A percentile compares a stretch with the other conserved stretches of the same genome.
Evolutionary conservation across 2,888 invertebrate genomes (phyloP).

Genomic region (Microctonus brassicae): DNA sequence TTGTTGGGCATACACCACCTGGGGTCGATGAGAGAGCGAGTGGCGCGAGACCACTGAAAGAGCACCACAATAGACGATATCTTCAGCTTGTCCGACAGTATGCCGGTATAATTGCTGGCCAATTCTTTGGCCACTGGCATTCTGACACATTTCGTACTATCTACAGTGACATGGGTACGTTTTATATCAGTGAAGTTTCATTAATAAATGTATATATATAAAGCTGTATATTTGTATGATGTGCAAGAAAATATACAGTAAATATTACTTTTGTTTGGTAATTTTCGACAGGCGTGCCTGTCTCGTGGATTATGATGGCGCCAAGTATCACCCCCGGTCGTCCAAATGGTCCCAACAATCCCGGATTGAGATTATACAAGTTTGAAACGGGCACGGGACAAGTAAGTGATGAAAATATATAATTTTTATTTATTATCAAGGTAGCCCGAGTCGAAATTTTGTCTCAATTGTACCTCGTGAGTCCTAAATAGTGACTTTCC

Average conservation of each 20-base stretch:
- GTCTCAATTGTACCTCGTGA: no score
- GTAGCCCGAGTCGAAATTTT: no score
- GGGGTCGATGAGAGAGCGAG: constrained; percentile 87
- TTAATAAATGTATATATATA: background rate
- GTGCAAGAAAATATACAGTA: background rate
- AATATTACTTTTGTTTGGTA: background rate
- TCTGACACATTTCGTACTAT: constrained; percentile 91
- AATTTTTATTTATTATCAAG: no score
- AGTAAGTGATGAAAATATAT: constrained; percentile 74
- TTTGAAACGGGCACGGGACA: constrained; percentile 90
- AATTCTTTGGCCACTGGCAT: constrained; percentile 93
- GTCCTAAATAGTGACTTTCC: no score
- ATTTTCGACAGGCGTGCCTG: constrained; percentile 77
- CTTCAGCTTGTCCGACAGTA: constrained; percentile 81
- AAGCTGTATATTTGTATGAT: background rate
- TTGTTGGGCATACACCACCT: constrained; percentile 91
- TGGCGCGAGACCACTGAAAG: constrained; percentile 77
- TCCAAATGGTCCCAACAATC: constrained; percentile 85
- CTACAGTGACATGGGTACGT: constrained; percentile 82
- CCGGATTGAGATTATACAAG: constrained; percentile 89
- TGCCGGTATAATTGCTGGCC: constrained; percentile 86
- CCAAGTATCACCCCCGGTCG: constrained; percentile 92
- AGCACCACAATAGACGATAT: constrained; percentile 83
- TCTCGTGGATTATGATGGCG: constrained; percentile 89
- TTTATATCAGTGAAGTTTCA: background rate